These are phyloP conservation scores for Ammospiza caudacuta DNA, from an alignment of 2,113 vertebrate genomes.

Conservation along the genomic window DNA sequence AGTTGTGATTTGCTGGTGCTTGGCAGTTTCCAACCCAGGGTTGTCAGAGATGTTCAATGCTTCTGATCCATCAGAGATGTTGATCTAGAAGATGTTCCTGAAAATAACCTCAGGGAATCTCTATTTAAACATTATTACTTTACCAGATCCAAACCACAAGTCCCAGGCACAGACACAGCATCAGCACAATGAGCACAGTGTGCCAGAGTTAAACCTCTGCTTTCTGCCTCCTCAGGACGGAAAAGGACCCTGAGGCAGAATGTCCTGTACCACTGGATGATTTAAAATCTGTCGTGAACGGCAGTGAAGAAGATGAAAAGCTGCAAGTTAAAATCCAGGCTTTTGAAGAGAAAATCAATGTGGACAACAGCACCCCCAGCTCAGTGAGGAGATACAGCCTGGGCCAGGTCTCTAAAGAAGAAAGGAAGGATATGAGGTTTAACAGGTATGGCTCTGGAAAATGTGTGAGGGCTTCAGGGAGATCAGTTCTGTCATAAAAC, in stretches of 20 bases:
- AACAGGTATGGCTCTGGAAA: conserved; percentile 79
- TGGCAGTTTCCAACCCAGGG: neutral
- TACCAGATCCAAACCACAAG: neutral
- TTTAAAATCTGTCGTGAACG: conserved; percentile 36
- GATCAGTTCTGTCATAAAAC: neutral
- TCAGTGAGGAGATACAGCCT: conserved; percentile 82
- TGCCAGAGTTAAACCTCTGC: neutral
- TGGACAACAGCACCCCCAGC: conserved; percentile 64
- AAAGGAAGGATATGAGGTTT: conserved; percentile 85
- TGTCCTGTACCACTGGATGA: conserved; percentile 40
- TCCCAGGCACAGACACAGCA: neutral
- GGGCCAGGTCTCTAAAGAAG: conserved; percentile 81
- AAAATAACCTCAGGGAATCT: neutral
- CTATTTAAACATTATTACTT: neutral
- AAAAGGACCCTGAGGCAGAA: conserved; percentile 45
- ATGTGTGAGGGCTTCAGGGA: neutral
- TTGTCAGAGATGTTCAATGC: neutral
- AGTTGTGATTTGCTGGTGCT: neutral
- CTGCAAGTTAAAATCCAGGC: conserved; percentile 85
- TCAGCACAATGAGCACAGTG: neutral
- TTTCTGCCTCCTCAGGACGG: conserved; percentile 58
- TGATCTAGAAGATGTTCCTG: neutral
- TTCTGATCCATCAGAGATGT: neutral
- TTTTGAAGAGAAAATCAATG: conserved; percentile 81
- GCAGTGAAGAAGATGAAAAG: conserved; percentile 71